Percentiles rank a stretch among this genome's conserved stretches.
Conservation (phyloP, 1,140 invertebrate species). For the Chelonus insularis region DNA sequence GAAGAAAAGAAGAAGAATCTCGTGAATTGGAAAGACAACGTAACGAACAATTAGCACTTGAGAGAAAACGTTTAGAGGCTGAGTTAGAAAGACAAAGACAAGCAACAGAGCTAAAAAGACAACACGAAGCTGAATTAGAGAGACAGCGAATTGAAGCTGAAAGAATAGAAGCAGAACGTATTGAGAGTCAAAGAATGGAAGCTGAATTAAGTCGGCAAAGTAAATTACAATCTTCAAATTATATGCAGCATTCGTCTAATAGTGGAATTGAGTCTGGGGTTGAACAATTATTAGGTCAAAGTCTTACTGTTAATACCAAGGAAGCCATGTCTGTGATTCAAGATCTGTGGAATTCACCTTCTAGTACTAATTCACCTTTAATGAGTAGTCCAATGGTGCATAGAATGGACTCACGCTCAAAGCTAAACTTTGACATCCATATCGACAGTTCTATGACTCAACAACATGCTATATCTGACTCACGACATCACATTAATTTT, state of each 20-base stretch:
- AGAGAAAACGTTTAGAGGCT: conserved; percentile 29
- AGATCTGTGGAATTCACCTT: conserved; percentile 53
- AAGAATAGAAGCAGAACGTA: conserved; percentile 40
- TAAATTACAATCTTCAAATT: conserved; percentile 44
- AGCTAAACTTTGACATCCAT: conserved; percentile 63
- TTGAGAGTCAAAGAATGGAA: conserved; percentile 42
- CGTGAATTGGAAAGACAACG: conserved; percentile 25
- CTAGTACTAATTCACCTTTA: conserved; percentile 32
- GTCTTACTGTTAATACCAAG: conserved; percentile 66
- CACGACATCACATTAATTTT: conserved; percentile 45
- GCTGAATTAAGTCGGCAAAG: conserved; percentile 46
- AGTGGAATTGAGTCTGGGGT: conserved; percentile 32
- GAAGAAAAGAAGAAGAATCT: conserved; percentile 36
- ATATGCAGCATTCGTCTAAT: conserved; percentile 42
- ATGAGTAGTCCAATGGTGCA: conserved; percentile 39
- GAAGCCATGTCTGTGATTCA: conserved; percentile 59
- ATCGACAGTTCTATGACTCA: conserved; percentile 64
- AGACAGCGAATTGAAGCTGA: conserved; percentile 35
- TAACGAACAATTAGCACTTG: conserved; percentile 37
- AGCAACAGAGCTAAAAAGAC: neutral
- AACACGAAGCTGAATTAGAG: conserved; percentile 33
- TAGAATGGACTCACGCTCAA: conserved; percentile 39
- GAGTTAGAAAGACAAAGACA: conserved; percentile 36
- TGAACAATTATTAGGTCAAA: conserved; percentile 51
- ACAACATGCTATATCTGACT: conserved; percentile 56